Base-by-base conservation (phyloP, 2,113 vertebrate genomes). In the Epinephelus lanceolatus region DNA sequence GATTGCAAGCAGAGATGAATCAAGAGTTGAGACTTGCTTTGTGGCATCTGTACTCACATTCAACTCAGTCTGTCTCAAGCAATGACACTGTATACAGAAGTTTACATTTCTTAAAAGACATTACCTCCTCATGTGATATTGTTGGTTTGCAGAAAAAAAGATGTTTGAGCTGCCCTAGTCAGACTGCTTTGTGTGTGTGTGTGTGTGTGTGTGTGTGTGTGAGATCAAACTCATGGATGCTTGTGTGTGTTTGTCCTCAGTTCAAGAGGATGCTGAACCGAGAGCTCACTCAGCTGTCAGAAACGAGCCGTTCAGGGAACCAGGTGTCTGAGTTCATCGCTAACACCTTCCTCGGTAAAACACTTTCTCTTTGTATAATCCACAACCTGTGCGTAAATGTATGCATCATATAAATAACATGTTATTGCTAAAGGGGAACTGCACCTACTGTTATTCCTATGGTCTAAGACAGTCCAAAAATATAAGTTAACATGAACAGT, bases 251-350 rank as follows among this genome's bases (percentile, higher is more conserved):
- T 51, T 84, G 4, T 57, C 67, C 18, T 0, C 90, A 97, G 98
- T 98, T 99, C 93, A 98, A 97, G 90, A 95, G 97, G 92, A 98
- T 99, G 97, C 96, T 99, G 95, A 98, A 93, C 91, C 95, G 98
- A 83, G 98, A 99, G 91, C 93, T 99, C 86, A 95, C 94, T 0
- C 98, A 98, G 88, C 94, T 99, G 75, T 99, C 98, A 0, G 98
- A 98, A 94, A 97, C 96, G 69, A 97, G 98, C 86, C 96, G 96
- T 61, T 98, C 97, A 0, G 98, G 98, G 88, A 99, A 97, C 95
- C 98, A 99, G 88, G 97, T 99, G 77, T 99, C 97, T 0, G 96
- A 99, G 95, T 99, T 97, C 92, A 99, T 99, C 94, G 96, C 97
- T 55, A 96, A 86, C 74, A 97, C 96, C 27, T 98, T 97, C 91